Conservation (phyloP, 2,888 invertebrate species). For the Globia sparganii region DNA sequence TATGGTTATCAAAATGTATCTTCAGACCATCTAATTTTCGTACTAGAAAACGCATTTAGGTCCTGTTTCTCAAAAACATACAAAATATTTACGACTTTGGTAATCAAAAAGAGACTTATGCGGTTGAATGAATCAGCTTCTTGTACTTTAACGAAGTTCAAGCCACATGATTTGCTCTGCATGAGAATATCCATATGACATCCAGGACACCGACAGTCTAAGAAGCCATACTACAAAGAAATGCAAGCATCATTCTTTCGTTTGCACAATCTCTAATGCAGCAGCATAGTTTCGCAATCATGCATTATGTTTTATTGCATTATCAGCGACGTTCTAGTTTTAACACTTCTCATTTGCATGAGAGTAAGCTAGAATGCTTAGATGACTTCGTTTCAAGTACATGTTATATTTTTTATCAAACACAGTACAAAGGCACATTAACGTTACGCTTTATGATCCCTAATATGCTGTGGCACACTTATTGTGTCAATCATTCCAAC, state of each 20-base stretch:
- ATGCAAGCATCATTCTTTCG: constrained; percentile 39
- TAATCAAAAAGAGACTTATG: background rate
- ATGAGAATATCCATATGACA: background rate
- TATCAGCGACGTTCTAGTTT: constrained; percentile 61
- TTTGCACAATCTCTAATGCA: constrained; percentile 57
- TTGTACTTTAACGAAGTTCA: constrained; percentile 20
- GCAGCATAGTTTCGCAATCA: constrained; percentile 54
- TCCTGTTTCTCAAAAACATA: background rate
- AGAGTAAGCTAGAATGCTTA: constrained; percentile 34
- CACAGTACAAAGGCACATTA: background rate
- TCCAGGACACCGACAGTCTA: constrained; percentile 18
- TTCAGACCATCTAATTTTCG: background rate
- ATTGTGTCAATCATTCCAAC: constrained; percentile 47
- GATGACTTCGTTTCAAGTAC: constrained; percentile 24
- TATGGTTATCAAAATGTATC: background rate
- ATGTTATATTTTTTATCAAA: constrained; percentile 18
- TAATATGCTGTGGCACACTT: constrained; percentile 39
- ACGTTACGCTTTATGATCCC: constrained; percentile 28
- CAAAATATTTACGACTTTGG: background rate
- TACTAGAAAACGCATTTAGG: background rate
- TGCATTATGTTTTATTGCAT: constrained; percentile 61
- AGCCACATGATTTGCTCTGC: background rate
- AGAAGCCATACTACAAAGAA: constrained; percentile 36
- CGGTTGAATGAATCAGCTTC: background rate
- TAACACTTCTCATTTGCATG: constrained; percentile 25